Evolutionary conservation across 2,797 vertebrate species (phyloP).

Genomic region (Dromococcyx pavoninus): DNA sequence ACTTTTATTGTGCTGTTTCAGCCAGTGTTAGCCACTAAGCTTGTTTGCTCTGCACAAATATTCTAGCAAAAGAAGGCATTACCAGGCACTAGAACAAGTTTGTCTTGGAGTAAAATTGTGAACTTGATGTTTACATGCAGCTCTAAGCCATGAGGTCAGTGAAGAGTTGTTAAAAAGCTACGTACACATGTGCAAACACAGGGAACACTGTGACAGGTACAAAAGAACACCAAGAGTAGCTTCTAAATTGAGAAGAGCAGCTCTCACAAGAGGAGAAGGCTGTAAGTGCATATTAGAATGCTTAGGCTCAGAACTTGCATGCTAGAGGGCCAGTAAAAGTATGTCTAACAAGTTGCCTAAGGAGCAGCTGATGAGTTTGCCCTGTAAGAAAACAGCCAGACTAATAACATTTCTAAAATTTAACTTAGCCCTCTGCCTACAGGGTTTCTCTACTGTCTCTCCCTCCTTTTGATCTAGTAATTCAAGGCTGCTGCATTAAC

Average conservation of each 20-base stretch:
- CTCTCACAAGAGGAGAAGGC: background rate
- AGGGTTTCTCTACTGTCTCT: background rate
- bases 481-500: background rate
- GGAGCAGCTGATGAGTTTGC: background rate
- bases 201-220: background rate
- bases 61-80: background rate
- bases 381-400: background rate
- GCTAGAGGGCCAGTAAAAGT: background rate
- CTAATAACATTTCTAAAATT: background rate
- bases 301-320: background rate
- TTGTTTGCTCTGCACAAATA: slow-evolving; percentile 27
- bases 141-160: background rate
- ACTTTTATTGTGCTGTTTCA: background rate
- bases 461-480: background rate
- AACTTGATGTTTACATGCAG: background rate
- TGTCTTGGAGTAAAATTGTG: background rate
- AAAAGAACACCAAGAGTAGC: background rate
- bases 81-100: background rate
- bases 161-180: background rate
- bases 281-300: background rate
- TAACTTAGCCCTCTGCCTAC: background rate
- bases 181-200: fast-evolving
- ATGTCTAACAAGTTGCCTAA: fast-evolving
- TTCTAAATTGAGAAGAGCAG: background rate
- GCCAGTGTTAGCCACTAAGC: background rate